Evolutionary conservation across 2,888 invertebrate genomes (phyloP), one percentile per base, ranked within the genome.

Genomic region (Callosobruchus maculatus): DNA sequence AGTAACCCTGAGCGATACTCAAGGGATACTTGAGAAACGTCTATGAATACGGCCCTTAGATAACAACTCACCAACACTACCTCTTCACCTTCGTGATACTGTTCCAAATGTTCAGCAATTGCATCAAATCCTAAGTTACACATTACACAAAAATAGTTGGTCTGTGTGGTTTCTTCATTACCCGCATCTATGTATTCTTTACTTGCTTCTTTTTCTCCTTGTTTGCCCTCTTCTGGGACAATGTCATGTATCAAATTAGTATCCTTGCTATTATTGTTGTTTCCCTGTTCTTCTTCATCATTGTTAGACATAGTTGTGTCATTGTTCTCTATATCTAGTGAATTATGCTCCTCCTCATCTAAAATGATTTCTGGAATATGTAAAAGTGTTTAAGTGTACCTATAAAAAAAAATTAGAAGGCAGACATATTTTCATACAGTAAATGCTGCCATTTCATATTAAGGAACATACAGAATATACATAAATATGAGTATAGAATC

Each of bases 21-120:
- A n/a, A n/a, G n/a, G n/a, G n/a, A n/a, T n/a, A n/a, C n/a, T n/a
- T n/a, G n/a, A n/a, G n/a, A n/a, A 30, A 30, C 20, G 20, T 3
- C n/a, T 70, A 20, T 22, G 7, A n/a, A 2, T 20, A 30, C 20
- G 20, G n/a, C 21, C n/a, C 22, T 26, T 13, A 70, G 67, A 31
- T 26, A 49, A 31, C 18, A 67, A 73, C 74, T 80, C 79, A 83
- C 92, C 74, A 93, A 87, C 70, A 92, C 88, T 73, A 93, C 91
- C 84, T 93, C 92, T 82, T 93, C 91, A 71, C 92, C 91, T 82
- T 89, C 90, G 81, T 93, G 93, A 81, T 89, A 92, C 77, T 89
- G 89, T 76, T 90, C 89, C 79, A 93, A 90, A 81, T 93, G 93
- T 0, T 92, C 91, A 75, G 91, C 85, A 3, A 93, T 90, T 0